Base-by-base conservation (phyloP, 2,113 vertebrate species). In the Phyllostomus discolor region DNA sequence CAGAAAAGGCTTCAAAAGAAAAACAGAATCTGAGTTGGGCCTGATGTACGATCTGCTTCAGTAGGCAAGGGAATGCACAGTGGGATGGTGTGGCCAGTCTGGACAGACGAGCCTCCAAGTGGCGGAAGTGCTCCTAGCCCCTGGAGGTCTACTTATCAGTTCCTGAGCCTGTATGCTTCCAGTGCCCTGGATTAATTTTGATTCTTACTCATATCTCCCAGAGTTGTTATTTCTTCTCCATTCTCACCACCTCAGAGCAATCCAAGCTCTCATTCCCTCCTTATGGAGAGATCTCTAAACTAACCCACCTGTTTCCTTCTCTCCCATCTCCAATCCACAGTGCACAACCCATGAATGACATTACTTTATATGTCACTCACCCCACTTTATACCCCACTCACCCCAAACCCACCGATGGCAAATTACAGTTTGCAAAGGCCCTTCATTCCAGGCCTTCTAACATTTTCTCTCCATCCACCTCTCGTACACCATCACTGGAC, bases 1-100 rank as follows among this genome's bases (percentile, higher is more conserved):
- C 75, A 76, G 41, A n/a, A 79, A 96, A 95, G 10, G 35, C 26
- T 90, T 80, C 73, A 57, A 76, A 73, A 57, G 70, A 94, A 78
- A 70, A 80, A 43, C 0, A 59, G 80, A 90, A 41, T 66, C 85
- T 33, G 41, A 86, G n/a, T 1, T 57, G 69, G 70, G 54, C 22
- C 48, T 86, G 83, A 93, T 3, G 52, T 73, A 90, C 78, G 54
- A 79, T 70, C 54, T 31, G 41, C 94, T 75, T 93, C 75, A 70
- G 41, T 2, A 86, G 35, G 24, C 64, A 70, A 78, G 33, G 50
- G 50, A 93, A 3, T 41, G 64, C 43, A 73, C 17, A 67, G 70
- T n/a, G 41, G 12, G 22, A 17, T 28, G 7, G 52, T 54, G 59
- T n/a, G 24, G 33, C 66, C 9, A 26, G 46, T 5, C 8, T 86